Percentiles rank a stretch among this genome's conserved stretches.
These are phyloP conservation scores for Lordiphosa stackelbergi DNA, from an alignment of 1,140 invertebrate species.

Conservation along the genomic window DNA sequence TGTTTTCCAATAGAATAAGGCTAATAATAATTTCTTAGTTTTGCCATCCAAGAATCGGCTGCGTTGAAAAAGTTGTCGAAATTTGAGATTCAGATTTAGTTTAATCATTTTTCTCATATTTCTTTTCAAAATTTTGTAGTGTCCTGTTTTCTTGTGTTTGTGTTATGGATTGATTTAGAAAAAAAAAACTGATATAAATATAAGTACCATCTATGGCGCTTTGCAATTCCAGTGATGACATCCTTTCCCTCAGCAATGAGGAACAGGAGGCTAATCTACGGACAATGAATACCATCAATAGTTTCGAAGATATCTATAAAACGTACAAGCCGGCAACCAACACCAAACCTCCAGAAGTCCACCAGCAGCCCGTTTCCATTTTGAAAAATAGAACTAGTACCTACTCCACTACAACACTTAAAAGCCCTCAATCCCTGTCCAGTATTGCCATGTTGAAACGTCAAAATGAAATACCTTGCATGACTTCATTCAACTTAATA, in stretches of 20 bases:
- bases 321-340: slow-evolving; percentile 11
- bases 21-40: too few relatives aligned
- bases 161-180: slow-evolving; percentile 4
- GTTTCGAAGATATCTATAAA: slow-evolving; percentile 22
- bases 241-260: slow-evolving; percentile 20
- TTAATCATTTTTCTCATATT: neutral
- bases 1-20: too few relatives aligned
- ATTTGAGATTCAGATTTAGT: neutral
- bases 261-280: slow-evolving; percentile 2
- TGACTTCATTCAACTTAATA: neutral
- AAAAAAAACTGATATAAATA: neutral
- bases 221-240: neutral
- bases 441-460: too few relatives aligned
- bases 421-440: neutral
- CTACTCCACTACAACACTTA: neutral
- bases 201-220: neutral
- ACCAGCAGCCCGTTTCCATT: neutral
- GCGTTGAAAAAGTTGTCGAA: neutral
- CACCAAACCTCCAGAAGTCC: neutral
- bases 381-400: neutral
- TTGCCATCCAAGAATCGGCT: too few relatives aligned
- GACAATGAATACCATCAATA: slow-evolving; percentile 16
- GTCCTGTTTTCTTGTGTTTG: neutral
- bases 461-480: too few relatives aligned
- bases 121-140: neutral